These are phyloP conservation scores for Mesembrinibis cayennensis DNA, from an alignment of 2,113 vertebrate genomes.

Conservation along the genomic window DNA sequence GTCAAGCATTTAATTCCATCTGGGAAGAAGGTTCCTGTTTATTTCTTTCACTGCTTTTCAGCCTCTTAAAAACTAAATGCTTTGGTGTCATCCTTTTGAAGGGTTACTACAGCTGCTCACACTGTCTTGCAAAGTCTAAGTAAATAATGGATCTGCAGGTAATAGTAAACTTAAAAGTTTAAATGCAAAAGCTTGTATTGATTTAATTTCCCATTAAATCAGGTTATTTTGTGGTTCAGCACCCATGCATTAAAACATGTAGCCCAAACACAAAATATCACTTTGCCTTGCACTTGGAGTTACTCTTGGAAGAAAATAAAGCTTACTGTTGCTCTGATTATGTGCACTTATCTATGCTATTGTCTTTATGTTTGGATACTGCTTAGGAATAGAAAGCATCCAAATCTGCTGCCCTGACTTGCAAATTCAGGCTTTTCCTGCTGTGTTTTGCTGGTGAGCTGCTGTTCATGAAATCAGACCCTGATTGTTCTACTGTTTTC, in stretches of 20 bases:
- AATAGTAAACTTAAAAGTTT: neutral
- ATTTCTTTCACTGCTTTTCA: neutral
- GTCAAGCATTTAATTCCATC: neutral
- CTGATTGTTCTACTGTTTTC: neutral
- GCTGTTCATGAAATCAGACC: neutral
- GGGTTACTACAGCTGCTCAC: neutral
- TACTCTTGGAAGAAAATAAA: neutral
- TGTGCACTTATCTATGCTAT: neutral
- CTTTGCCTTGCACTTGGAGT: neutral
- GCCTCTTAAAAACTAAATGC: neutral
- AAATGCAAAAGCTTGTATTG: slow-evolving; percentile 36
- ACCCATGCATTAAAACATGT: neutral
- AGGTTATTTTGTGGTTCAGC: neutral
- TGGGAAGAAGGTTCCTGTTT: neutral
- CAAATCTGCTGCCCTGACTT: neutral
- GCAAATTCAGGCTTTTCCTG: neutral
- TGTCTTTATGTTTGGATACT: neutral
- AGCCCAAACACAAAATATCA: neutral
- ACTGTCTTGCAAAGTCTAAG: neutral
- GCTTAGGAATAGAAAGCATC: neutral
- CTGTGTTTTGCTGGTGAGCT: neutral
- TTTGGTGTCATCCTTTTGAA: neutral
- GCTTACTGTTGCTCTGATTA: neutral
- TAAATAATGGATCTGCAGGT: neutral
- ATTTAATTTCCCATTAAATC: slow-evolving; percentile 4